phyloP scores from a whole-genome alignment of 2,888 invertebrate species.

The Acleris cristana region DNA sequence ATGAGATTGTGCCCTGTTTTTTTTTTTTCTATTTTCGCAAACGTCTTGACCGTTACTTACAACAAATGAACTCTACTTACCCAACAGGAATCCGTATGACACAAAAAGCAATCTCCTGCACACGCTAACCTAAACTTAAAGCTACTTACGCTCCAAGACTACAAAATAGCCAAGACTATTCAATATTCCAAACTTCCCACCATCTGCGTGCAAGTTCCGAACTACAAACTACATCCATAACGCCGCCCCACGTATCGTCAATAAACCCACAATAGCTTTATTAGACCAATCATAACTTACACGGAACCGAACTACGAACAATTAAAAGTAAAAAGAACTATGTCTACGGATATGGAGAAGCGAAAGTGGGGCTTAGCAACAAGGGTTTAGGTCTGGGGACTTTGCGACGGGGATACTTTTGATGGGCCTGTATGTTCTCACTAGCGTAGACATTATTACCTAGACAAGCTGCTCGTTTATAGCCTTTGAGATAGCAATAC shows the following conservation, averaged over 20 bases:
- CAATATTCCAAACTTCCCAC: not conserved
- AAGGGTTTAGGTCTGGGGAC: not conserved
- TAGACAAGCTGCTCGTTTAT: no score
- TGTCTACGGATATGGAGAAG: not conserved
- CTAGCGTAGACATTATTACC: no score
- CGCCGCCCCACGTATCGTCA: constrained; percentile 48
- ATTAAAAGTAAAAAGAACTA: constrained; percentile 26
- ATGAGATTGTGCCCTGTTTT: no score
- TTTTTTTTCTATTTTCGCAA: no score
- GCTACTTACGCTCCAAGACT: no score
- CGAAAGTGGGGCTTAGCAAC: not conserved
- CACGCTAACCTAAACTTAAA: no score
- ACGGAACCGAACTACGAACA: constrained; percentile 21
- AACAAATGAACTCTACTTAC: no score
- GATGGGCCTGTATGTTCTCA: no score
- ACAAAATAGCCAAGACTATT: not conserved
- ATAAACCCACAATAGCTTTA: constrained; percentile 53
- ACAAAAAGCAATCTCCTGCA: no score
- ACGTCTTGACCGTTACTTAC: no score
- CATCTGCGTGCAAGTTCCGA: constrained; percentile 3
- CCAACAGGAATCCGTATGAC: no score
- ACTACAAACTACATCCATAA: constrained; percentile 37
- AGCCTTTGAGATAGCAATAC: no score
- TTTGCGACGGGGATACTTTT: not conserved
- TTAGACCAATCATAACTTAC: constrained; percentile 53